Evolutionary conservation across 2,888 invertebrate species (phyloP).

Genomic region (Malthinus flaveolus): DNA sequence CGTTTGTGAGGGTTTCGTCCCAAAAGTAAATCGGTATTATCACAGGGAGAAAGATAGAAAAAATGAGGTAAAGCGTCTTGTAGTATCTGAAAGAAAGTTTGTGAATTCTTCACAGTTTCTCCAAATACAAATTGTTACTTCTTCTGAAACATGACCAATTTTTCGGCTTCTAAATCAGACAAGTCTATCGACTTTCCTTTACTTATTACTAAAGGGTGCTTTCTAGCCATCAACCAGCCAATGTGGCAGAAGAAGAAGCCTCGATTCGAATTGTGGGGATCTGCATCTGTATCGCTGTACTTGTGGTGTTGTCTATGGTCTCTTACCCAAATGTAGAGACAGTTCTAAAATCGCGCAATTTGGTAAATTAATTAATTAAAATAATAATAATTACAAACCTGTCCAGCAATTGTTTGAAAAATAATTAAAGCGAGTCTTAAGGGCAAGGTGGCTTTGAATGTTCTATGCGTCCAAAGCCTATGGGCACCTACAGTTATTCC

Average conservation of each 20-base stretch:
- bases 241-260: slow-evolving; percentile 90
- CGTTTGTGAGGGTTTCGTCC: slow-evolving; percentile 64
- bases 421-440: slow-evolving; percentile 65
- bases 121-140: slow-evolving; percentile 60
- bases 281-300: slow-evolving; percentile 73
- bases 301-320: slow-evolving; percentile 84
- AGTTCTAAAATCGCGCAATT: slow-evolving; percentile 60
- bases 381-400: slow-evolving; percentile 58
- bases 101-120: not conserved
- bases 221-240: slow-evolving; percentile 80
- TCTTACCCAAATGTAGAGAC: slow-evolving; percentile 75
- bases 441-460: slow-evolving; percentile 72
- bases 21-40: slow-evolving; percentile 69
- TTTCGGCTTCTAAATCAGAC: slow-evolving; percentile 74
- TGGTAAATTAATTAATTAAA: not conserved
- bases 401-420: slow-evolving; percentile 73
- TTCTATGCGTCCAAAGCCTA: slow-evolving; percentile 74
- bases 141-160: slow-evolving; percentile 74
- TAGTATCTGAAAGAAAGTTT: slow-evolving; percentile 64
- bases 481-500: slow-evolving; percentile 84
- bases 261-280: slow-evolving; percentile 77
- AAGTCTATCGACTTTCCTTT: slow-evolving; percentile 71
- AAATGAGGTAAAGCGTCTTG: slow-evolving; percentile 60
- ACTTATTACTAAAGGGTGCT: slow-evolving; percentile 74
- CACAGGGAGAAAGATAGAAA: slow-evolving; percentile 66